Percentiles rank a stretch among this genome's conserved stretches.
Evolutionary conservation across 2,113 vertebrate genomes (phyloP).

Genomic region (Caranx melampygus): DNA sequence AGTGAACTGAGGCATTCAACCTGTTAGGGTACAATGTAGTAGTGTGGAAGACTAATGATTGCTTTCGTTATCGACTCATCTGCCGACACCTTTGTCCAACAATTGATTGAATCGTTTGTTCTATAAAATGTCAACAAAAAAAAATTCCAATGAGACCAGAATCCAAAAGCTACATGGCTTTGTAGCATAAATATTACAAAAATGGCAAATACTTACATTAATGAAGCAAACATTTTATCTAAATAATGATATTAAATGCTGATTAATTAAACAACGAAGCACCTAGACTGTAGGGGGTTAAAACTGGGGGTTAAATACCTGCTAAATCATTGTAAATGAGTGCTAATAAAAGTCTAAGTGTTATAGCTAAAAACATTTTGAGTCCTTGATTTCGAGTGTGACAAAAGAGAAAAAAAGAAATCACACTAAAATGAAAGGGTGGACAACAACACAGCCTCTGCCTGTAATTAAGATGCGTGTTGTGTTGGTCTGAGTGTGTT

Average conservation of each 20-base stretch:
- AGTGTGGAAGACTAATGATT: not conserved
- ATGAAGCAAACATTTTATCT: no score
- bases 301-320: not conserved
- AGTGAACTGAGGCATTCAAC: slow-evolving; percentile 7
- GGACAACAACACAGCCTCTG: no score
- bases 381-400: no score
- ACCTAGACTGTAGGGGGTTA: not conserved
- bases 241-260: not conserved
- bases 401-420: no score
- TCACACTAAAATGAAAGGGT: no score
- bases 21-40: not conserved
- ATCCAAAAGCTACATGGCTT: not conserved
- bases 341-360: not conserved
- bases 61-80: not conserved
- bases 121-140: not conserved
- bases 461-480: not conserved
- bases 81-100: not conserved
- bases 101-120: accelerated
- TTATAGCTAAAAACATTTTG: not conserved
- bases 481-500: not conserved
- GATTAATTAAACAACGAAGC: not conserved
- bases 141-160: not conserved
- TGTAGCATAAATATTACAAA: not conserved
- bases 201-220: no score
- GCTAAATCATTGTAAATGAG: not conserved